Conservation (phyloP, 2,113 vertebrate species). For the Hoplias malabaricus region DNA sequence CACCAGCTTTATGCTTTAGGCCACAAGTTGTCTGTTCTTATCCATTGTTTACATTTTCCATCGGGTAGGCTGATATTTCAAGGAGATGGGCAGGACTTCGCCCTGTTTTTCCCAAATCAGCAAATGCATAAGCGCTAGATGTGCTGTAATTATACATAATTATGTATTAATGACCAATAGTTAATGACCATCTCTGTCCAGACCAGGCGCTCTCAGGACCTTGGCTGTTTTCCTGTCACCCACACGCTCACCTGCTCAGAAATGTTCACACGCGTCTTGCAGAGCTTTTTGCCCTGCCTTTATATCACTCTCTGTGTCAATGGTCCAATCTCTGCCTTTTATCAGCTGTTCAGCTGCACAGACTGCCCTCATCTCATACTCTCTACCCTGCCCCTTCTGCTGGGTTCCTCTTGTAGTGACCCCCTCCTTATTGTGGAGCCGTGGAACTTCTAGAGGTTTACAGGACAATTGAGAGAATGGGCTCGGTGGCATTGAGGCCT, state of each 20-base stretch:
- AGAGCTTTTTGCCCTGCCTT: not conserved
- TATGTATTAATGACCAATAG: too few species aligned
- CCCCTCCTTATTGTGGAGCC: conserved; percentile 4
- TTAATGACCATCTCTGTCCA: conserved; percentile 7
- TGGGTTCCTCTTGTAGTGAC: conserved; percentile 3
- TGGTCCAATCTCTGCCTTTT: not conserved
- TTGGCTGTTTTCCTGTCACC: not conserved
- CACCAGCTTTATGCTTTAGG: conserved; percentile 30
- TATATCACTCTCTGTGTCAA: not conserved
- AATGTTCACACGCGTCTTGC: not conserved
- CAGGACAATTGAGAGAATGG: conserved; percentile 37
- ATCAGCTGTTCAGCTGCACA: conserved; percentile 2
- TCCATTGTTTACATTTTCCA: conserved; percentile 80
- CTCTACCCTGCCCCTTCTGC: conserved; percentile 1
- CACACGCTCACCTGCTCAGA: not conserved
- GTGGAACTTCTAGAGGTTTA: conserved; percentile 31
- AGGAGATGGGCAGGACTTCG: conserved; percentile 81
- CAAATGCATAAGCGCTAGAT: conserved; percentile 86
- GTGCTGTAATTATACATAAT: conserved; percentile 84
- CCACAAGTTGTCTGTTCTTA: conserved; percentile 66
- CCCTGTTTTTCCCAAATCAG: conserved; percentile 88
- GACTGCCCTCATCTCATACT: not conserved
- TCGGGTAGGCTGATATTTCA: conserved; percentile 78
- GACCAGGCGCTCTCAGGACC: not conserved
- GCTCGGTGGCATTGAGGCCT: conserved; percentile 31